Evolutionary conservation across 2,797 vertebrate species (phyloP), one percentile per base, ranked within the genome.

Genomic region (Novumbra hubbsi): DNA sequence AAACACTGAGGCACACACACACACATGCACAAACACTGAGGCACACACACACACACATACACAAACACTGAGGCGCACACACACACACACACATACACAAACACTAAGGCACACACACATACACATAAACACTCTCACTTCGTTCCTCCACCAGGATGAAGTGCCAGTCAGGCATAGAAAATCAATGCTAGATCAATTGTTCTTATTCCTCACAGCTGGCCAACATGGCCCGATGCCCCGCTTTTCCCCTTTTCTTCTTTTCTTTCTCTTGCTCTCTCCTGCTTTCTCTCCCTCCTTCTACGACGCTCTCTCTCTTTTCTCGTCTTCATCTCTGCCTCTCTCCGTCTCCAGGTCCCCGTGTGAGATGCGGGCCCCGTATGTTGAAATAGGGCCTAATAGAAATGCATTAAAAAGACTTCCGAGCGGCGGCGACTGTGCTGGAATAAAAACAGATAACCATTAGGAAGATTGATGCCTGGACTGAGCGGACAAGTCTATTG

Each of bases 141-240:
- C 27, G 63, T 28, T 64, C 57, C 63, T 68, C 55, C 65, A 68
- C 64, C 68, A 63, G 74, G 81, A 76, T 82, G 82, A 76, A 81
- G 81, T 81, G 76, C 73, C 74, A 81, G 73, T 48, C 78, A 71
- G 77, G 79, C 79, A 83, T 74, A 70, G 74, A 78, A 85, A 85
- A 88, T 86, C 83, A 74, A 84, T 88, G 78, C 79, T 76, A 79
- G 76, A 86, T 86, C 78, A 81, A 84, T 86, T 83, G 80, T 79
- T 73, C 72, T 81, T 81, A 82, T 81, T 84, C 76, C 75, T 28
- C 76, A 81, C 78, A 82, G 79, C 80, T 82, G 75, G 70, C 72
- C 73, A 57, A 67, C 80, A 68, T 28, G 62, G 75, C 68, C 66
- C 67, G 68, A 72, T 76, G 52, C 65, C 41, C 50, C 24, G n/a